Evolutionary conservation across 2,797 vertebrate genomes (phyloP).

Genomic region (Poecilia gillii): DNA sequence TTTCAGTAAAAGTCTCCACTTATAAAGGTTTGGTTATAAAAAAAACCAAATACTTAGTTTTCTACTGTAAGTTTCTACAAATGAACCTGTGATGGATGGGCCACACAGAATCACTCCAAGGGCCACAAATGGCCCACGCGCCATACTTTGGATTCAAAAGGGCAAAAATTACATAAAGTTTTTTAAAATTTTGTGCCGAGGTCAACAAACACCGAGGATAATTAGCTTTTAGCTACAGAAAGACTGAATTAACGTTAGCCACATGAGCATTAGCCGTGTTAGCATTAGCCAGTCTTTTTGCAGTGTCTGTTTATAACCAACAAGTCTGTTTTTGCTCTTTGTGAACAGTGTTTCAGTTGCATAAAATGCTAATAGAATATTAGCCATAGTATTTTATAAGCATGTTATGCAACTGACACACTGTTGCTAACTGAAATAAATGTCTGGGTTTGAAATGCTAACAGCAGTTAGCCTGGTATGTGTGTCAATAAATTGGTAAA

Average conservation of each 20-base stretch:
- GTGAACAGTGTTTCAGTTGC: neutral
- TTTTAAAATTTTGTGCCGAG: too few relatives aligned
- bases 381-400: neutral
- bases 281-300: neutral
- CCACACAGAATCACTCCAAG: too few relatives aligned
- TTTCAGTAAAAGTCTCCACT: too few relatives aligned
- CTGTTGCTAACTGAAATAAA: neutral
- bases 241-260: neutral
- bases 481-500: neutral
- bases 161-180: too few relatives aligned
- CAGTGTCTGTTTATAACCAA: neutral
- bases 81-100: too few relatives aligned
- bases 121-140: too few relatives aligned
- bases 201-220: neutral
- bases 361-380: neutral
- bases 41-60: too few relatives aligned
- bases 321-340: neutral
- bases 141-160: too few relatives aligned
- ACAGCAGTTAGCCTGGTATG: neutral
- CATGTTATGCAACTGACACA: neutral
- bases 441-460: neutral
- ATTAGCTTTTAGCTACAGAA: neutral
- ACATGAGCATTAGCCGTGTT: neutral
- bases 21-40: too few relatives aligned
- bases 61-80: too few relatives aligned